Conservation (phyloP, 2,113 vertebrate species). For the Oryzias javanicus region DNA sequence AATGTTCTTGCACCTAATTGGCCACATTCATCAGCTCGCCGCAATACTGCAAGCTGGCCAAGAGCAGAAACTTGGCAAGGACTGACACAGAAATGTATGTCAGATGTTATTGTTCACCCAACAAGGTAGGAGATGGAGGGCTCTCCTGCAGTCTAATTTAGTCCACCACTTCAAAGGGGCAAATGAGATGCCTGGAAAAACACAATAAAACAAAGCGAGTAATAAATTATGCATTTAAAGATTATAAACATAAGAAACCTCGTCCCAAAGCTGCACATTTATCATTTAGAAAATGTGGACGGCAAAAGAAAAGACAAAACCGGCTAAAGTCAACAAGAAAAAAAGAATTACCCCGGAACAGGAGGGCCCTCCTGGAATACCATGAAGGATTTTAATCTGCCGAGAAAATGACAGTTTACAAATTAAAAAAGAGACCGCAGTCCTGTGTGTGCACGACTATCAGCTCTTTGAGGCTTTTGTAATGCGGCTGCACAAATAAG, state of each 20-base stretch:
- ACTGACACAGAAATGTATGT: background rate
- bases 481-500: too few species aligned
- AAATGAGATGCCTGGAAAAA: too few species aligned
- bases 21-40: background rate
- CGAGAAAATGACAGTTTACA: conserved; percentile 29
- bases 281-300: conserved; percentile 33
- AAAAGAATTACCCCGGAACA: conserved; percentile 51
- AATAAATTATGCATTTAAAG: too few species aligned
- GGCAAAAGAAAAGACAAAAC: conserved; percentile 34
- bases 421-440: conserved; percentile 9
- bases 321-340: conserved; percentile 18
- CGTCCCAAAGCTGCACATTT: conserved; percentile 40
- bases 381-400: conserved; percentile 21
- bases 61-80: background rate
- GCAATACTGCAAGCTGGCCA: background rate
- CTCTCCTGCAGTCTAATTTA: conserved; percentile 5
- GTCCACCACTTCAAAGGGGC: background rate
- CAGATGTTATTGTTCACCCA: background rate
- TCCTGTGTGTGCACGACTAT: too few species aligned
- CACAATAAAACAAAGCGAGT: too few species aligned
- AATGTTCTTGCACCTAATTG: background rate
- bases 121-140: background rate
- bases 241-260: background rate
- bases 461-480: too few species aligned
- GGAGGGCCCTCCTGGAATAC: conserved; percentile 5